Evolutionary conservation across 2,113 vertebrate species (phyloP).

Genomic region (Clarias magur): DNA sequence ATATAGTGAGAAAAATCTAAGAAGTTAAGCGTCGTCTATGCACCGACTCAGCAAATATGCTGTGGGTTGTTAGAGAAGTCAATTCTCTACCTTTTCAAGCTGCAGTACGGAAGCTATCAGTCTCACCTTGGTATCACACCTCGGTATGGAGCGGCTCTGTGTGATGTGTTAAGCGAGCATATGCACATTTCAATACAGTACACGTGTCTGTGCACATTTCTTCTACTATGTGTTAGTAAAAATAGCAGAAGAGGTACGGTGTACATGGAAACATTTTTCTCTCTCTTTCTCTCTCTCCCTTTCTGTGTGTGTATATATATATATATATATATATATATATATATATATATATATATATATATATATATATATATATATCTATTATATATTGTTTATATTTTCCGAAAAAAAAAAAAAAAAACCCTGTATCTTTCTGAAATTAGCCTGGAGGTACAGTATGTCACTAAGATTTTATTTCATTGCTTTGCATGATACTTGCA

Average conservation of each 20-base stretch:
- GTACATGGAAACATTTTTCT: not conserved
- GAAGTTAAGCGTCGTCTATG: slow-evolving; percentile 20
- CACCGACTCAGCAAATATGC: slow-evolving; percentile 14
- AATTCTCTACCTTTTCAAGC: slow-evolving; percentile 13
- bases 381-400: not conserved
- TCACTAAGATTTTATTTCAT: not conserved
- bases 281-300: too few species aligned
- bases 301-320: not conserved
- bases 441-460: slow-evolving; percentile 8
- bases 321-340: slow-evolving; percentile 7
- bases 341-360: too few species aligned
- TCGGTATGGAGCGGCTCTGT: not conserved
- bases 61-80: not conserved
- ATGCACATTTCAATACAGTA: not conserved
- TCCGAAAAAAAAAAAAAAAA: not conserved
- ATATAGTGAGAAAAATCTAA: slow-evolving; percentile 3
- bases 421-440: not conserved
- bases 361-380: too few species aligned
- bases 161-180: not conserved
- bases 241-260: not conserved
- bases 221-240: not conserved
- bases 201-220: not conserved
- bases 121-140: slow-evolving; percentile 18
- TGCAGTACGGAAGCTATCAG: not conserved
- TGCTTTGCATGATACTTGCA: slow-evolving; percentile 1